phyloP scores from a whole-genome alignment of 64 coral and sea anemone genomes.

The Acropora tenuis region DNA sequence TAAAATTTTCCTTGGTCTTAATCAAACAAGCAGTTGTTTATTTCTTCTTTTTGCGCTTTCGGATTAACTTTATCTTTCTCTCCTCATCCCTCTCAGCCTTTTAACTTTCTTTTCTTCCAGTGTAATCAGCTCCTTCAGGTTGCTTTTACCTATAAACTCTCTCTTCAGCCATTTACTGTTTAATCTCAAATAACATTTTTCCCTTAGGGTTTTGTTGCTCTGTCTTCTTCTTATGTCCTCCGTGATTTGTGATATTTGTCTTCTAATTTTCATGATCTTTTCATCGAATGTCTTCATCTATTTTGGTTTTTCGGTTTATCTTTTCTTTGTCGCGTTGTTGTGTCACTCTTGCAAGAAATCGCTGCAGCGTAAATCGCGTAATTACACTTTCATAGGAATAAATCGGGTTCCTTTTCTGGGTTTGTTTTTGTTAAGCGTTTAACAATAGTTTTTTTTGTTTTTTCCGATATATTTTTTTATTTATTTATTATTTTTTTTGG shows the following conservation, averaged over 20 bases:
- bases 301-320: too few relatives aligned
- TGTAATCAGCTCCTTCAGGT: conserved; percentile 10
- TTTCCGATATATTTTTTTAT: neutral
- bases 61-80: neutral
- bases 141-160: conserved; percentile 11
- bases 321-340: too few relatives aligned
- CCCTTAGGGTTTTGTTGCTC: neutral
- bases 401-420: too few relatives aligned
- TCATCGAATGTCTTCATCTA: too few relatives aligned
- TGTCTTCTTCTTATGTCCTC: neutral
- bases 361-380: too few relatives aligned
- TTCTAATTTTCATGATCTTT: too few relatives aligned
- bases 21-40: neutral
- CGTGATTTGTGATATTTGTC: too few relatives aligned
- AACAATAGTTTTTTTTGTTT: neutral
- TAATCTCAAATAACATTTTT: neutral
- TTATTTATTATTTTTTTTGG: neutral
- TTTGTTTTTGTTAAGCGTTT: neutral
- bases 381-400: too few relatives aligned
- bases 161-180: conserved; percentile 14
- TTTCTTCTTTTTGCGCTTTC: neutral
- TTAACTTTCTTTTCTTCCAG: conserved; percentile 31
- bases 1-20: conserved; percentile 44
- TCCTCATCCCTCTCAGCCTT: neutral
- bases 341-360: too few relatives aligned